A percentile compares a stretch with the other conserved stretches of the same genome.
phyloP scores from a whole-genome alignment of 1,140 invertebrate species.

The Carposina sasakii region DNA sequence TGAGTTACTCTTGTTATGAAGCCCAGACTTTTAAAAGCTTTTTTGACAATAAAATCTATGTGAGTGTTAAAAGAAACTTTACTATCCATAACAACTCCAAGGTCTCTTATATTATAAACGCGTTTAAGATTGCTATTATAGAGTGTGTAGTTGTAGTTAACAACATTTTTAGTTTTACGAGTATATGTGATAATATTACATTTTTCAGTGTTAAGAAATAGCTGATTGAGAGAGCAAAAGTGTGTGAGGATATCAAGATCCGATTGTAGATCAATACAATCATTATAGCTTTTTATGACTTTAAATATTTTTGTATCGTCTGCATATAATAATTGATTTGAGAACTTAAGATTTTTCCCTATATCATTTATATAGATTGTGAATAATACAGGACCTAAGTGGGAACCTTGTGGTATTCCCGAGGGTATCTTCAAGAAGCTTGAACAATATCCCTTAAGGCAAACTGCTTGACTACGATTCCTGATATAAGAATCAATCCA shows the following conservation, averaged over 20 bases:
- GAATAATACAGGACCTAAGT: constrained; percentile 11
- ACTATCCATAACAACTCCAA: constrained; percentile 10
- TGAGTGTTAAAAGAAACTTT: constrained; percentile 13
- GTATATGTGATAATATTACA: constrained; percentile 15
- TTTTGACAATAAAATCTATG: constrained; percentile 12
- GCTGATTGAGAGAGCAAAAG: constrained; percentile 15
- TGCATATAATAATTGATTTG: constrained; percentile 14
- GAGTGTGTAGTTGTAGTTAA: background rate
- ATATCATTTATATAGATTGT: constrained; percentile 16
- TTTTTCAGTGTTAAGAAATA: constrained; percentile 17
- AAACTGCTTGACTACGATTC: constrained; percentile 19
- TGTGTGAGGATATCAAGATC: constrained; percentile 11
- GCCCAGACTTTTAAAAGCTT: constrained; percentile 10
- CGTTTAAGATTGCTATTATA: background rate
- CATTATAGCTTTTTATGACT: constrained; percentile 7
- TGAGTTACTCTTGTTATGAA: constrained; percentile 9
- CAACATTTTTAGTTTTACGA: constrained; percentile 10
- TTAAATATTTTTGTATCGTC: constrained; percentile 19
- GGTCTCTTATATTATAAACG: constrained; percentile 8
- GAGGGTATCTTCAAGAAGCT: constrained; percentile 11
- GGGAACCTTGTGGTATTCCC: constrained; percentile 14
- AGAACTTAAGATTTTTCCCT: background rate
- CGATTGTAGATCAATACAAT: constrained; percentile 10
- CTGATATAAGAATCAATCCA: constrained; percentile 22
- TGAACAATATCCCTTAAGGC: constrained; percentile 13